Percentiles rank a stretch among this genome's conserved stretches.
phyloP scores from a whole-genome alignment of 2,888 invertebrate species.

The Agrochola circellaris region DNA sequence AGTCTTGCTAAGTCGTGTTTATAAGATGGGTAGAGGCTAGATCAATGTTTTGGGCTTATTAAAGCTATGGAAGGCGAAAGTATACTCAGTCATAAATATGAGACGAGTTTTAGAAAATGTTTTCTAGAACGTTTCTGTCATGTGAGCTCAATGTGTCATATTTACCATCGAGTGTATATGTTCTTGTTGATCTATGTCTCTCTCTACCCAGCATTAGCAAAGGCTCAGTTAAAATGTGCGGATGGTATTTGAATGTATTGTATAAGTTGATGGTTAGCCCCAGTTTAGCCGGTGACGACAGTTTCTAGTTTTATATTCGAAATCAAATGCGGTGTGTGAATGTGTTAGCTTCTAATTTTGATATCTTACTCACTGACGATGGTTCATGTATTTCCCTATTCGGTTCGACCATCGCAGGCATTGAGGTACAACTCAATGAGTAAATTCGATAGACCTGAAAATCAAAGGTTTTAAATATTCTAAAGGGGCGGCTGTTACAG shows the following conservation, averaged over 20 bases:
- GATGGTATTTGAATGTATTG: conserved; percentile 52
- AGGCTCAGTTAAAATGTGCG: conserved; percentile 35
- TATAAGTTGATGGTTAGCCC: conserved; percentile 53
- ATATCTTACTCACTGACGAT: conserved; percentile 55
- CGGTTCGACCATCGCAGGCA: conserved; percentile 46
- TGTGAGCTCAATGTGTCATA: background rate
- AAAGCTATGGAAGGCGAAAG: background rate
- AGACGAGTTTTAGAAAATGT: background rate
- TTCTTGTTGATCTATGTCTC: conserved; percentile 11
- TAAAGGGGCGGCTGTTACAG: conserved; percentile 59
- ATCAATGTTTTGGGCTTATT: background rate
- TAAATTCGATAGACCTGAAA: conserved; percentile 46
- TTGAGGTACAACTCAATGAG: conserved; percentile 49
- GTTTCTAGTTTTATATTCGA: conserved; percentile 67
- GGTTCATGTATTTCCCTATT: conserved; percentile 47
- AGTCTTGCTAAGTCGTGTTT: conserved; percentile 20
- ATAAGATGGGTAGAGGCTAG: conserved; percentile 22
- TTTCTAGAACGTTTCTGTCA: background rate
- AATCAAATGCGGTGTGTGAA: conserved; percentile 65
- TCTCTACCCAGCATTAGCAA: conserved; percentile 8
- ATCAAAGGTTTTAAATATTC: conserved; percentile 42
- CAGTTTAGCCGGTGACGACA: conserved; percentile 48
- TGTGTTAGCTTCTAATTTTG: conserved; percentile 64
- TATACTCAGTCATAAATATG: background rate
- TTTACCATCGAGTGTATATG: background rate